Percentiles rank a stretch among this genome's conserved stretches.
phyloP scores from a whole-genome alignment of 1,140 invertebrate species.

The Drosophila mauritiana region DNA sequence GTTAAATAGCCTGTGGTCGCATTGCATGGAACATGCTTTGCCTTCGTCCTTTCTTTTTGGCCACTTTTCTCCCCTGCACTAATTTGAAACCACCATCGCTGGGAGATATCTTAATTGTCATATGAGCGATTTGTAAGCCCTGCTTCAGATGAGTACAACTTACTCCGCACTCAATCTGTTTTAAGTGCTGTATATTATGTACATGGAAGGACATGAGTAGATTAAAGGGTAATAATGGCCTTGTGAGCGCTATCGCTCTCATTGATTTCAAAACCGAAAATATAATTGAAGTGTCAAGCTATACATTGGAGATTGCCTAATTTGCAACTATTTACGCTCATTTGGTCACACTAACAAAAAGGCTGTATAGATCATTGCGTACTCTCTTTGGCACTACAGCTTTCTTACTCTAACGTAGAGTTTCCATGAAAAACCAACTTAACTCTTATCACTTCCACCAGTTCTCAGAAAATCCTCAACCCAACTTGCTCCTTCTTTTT shows the following conservation, averaged over 20 bases:
- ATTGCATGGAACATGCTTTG: constrained; percentile 4
- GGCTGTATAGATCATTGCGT: too few relatives aligned
- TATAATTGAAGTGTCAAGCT: neutral
- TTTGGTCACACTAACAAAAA: too few relatives aligned
- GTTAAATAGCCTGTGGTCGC: constrained; percentile 8
- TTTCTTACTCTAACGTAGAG: too few relatives aligned
- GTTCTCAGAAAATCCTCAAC: neutral
- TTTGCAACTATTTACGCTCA: too few relatives aligned
- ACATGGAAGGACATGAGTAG: constrained; percentile 24
- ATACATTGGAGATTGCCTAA: too few relatives aligned
- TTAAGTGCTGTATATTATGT: constrained; percentile 59
- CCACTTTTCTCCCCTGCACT: constrained; percentile 17
- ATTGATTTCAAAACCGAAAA: neutral
- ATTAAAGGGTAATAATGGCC: constrained; percentile 1
- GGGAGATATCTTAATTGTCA: constrained; percentile 59
- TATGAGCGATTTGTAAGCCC: constrained; percentile 66
- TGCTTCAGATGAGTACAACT: constrained; percentile 72
- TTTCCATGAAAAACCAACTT: neutral
- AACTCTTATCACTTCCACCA: neutral
- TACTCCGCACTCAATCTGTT: constrained; percentile 67
- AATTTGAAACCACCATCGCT: constrained; percentile 35
- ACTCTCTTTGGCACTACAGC: too few relatives aligned
- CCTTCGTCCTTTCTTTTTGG: constrained; percentile 24
- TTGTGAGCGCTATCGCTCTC: neutral
- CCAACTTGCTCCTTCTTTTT: constrained; percentile 2